Evolutionary conservation across 1,140 invertebrate genomes (phyloP).

Genomic region (Pachypeltis micranthus): DNA sequence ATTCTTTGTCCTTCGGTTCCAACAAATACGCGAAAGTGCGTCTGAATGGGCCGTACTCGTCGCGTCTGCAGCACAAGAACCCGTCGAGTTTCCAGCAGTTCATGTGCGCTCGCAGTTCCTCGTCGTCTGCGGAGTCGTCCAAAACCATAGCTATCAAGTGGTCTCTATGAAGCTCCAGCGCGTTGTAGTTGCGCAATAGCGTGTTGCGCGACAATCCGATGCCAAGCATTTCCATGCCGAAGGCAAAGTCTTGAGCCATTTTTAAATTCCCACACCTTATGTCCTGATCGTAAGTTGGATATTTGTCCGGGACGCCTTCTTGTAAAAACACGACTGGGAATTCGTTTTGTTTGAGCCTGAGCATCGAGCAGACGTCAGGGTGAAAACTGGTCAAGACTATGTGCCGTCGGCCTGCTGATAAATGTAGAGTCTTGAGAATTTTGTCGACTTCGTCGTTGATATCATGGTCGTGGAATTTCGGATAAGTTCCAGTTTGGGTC

Average conservation of each 20-base stretch:
- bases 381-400: background rate
- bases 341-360: background rate
- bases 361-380: background rate
- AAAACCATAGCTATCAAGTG: background rate
- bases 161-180: background rate
- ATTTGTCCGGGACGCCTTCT: background rate
- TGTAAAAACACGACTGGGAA: background rate
- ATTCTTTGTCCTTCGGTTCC: background rate
- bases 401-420: background rate
- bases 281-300: background rate
- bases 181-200: background rate
- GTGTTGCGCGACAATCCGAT: background rate
- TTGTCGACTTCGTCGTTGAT: background rate
- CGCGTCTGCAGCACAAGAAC: background rate
- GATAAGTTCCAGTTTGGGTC: background rate
- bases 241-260: background rate
- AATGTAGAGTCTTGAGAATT: background rate
- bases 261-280: background rate
- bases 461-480: background rate
- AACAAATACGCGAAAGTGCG: background rate
- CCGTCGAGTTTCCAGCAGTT: background rate
- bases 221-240: background rate
- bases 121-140: background rate
- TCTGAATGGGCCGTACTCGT: background rate
- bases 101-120: background rate